Conservation (phyloP, 2,113 vertebrate genomes). For the Octodon degus region DNA sequence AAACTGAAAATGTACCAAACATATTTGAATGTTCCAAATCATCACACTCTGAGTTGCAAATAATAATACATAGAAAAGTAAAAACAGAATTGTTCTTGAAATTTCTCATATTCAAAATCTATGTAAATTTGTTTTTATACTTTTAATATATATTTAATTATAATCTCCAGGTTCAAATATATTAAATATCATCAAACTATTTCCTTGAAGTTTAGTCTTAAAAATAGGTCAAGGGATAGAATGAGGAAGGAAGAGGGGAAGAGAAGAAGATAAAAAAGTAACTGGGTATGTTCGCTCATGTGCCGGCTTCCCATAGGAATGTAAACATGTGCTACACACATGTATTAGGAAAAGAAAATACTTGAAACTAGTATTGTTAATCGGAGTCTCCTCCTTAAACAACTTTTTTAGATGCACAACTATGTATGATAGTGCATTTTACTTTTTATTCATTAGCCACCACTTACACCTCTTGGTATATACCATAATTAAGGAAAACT, state of each 20-base stretch:
- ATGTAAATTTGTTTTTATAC: not conserved
- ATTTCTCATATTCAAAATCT: not conserved
- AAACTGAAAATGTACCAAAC: not conserved
- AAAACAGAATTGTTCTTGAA: not conserved
- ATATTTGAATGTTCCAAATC: not conserved
- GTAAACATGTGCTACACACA: not conserved
- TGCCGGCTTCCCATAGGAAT: not conserved
- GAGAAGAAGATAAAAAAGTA: not conserved
- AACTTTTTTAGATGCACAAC: conserved; percentile 10
- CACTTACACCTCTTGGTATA: not conserved
- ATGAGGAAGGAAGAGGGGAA: not conserved
- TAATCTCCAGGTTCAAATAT: not conserved
- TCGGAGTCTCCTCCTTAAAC: not conserved
- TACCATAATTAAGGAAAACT: not conserved
- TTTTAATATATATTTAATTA: not conserved
- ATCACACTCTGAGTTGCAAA: not conserved
- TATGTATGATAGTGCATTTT: not conserved
- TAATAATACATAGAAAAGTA: not conserved
- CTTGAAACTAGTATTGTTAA: not conserved
- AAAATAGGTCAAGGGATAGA: not conserved
- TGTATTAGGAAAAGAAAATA: not conserved
- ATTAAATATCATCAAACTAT: conserved; percentile 18
- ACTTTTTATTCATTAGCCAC: not conserved
- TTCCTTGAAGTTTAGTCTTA: not conserved
- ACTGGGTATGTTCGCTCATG: not conserved